Evolutionary conservation across 2,888 invertebrate genomes (phyloP).

Genomic region (Phasia obesa): DNA sequence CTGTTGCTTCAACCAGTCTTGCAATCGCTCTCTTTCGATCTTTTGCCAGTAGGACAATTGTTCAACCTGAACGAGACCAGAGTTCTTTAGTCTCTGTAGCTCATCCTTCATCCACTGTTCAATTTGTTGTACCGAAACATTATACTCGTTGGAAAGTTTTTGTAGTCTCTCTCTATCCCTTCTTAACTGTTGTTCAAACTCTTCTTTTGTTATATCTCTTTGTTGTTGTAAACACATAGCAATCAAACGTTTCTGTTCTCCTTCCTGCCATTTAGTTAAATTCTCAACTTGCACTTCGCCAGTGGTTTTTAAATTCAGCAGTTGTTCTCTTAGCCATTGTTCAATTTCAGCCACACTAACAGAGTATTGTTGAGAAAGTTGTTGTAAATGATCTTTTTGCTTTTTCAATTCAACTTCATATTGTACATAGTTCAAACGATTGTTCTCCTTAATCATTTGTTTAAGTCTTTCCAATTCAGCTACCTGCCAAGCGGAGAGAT

Average conservation of each 20-base stretch:
- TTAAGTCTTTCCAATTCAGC: constrained; percentile 77
- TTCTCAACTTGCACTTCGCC: constrained; percentile 78
- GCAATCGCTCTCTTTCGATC: constrained; percentile 76
- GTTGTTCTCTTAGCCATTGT: constrained; percentile 78
- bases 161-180: constrained; percentile 76
- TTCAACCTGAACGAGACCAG: constrained; percentile 76
- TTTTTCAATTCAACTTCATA: constrained; percentile 78
- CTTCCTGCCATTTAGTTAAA: constrained; percentile 79
- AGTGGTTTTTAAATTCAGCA: constrained; percentile 77
- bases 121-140: constrained; percentile 77
- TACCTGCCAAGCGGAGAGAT: constrained; percentile 78
- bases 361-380: constrained; percentile 78
- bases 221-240: constrained; percentile 78
- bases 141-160: constrained; percentile 75
- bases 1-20: constrained; percentile 76
- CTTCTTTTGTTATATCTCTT: constrained; percentile 75
- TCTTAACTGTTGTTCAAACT: constrained; percentile 76
- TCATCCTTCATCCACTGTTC: constrained; percentile 78
- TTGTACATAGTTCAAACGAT: constrained; percentile 77
- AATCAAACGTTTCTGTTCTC: constrained; percentile 78
- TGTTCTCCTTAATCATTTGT: constrained; percentile 77
- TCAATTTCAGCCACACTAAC: constrained; percentile 79
- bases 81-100: constrained; percentile 74
- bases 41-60: constrained; percentile 78
- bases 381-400: constrained; percentile 76